Evolutionary conservation across 2,113 vertebrate species (phyloP).

Genomic region (Clupea harengus): DNA sequence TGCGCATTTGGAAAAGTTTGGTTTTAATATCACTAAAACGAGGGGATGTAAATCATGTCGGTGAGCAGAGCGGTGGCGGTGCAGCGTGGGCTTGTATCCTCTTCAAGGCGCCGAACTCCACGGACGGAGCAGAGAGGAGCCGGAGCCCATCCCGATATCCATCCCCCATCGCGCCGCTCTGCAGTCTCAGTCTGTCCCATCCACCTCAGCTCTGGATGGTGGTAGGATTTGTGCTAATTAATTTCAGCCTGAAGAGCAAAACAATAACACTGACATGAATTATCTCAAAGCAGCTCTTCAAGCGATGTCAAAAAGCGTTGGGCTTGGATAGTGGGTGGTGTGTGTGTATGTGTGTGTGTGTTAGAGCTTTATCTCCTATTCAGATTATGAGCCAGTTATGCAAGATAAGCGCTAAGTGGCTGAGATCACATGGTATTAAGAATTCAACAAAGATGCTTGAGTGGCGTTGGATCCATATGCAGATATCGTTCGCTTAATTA

Average conservation of each 20-base stretch:
- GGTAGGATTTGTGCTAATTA: neutral
- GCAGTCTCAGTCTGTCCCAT: neutral
- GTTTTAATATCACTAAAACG: constrained; percentile 68
- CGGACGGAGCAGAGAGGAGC: neutral
- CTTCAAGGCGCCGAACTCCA: constrained; percentile 21
- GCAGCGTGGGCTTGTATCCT: constrained; percentile 46
- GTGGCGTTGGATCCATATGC: constrained; percentile 56
- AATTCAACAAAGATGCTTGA: constrained; percentile 31
- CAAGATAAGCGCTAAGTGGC: constrained; percentile 34
- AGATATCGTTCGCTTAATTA: constrained; percentile 54
- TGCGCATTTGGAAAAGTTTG: constrained; percentile 66
- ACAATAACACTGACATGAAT: constrained; percentile 12
- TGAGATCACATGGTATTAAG: constrained; percentile 35
- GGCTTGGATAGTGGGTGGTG: neutral
- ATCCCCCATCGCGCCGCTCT: no score
- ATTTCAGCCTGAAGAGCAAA: constrained; percentile 8
- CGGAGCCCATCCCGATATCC: neutral
- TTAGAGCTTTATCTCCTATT: neutral
- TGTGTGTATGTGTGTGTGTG: neutral
- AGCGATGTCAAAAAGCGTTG: neutral
- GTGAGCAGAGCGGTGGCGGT: constrained; percentile 20
- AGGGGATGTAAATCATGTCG: constrained; percentile 62
- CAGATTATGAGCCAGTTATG: constrained; percentile 13
- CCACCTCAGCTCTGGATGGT: neutral
- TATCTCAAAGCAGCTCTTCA: constrained; percentile 14